Base-by-base conservation (phyloP, 2,888 invertebrate genomes). In the Trichogramma dendrolimi region DNA sequence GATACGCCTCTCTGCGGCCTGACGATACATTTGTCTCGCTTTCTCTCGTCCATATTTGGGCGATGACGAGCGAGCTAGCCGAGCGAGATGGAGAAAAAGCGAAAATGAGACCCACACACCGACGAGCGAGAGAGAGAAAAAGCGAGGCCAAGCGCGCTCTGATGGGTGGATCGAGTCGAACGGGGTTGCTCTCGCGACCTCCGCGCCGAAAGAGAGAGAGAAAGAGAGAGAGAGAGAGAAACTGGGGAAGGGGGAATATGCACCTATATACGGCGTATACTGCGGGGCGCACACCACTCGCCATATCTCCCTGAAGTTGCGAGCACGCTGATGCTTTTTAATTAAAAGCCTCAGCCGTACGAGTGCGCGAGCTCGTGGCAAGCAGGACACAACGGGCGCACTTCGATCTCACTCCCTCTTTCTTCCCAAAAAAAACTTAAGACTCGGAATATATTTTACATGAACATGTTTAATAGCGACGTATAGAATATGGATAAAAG, bases 151-250 rank as follows among this genome's bases (percentile, higher is more conserved):
- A 10, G 46, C 46, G 7, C 46, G 46, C 44, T 44, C 7, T 44
- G 44, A 8, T 8, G 7, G 44, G 46, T 60, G 49, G 61, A 53
- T 51, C 51, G 56, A 61, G 63, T 57, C 49, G 48, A 56, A 38
- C 54, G 48, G 56, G 27, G 58, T 63, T 41, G 55, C 53, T 58
- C 48, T 49, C 50, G 41, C 48, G 61, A 42, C 44, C 60, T 43
- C 58, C 55, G 6, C 63, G 65, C 61, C 41, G 7, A 51, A 8
- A 40, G 46, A 44, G 11, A 44, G 11, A 54, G 42, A 54, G 43
- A 10, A 47, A n/a, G 46, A 39, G 39, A 55, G 48, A 8, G 58
- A 5, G 40, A 40, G 46, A 41, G 5, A 38, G 43, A 27, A 27
- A 3, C 27, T 27, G 27, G 27, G 27, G 27, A 3, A 27, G 27